These are phyloP conservation scores for Lepetodrilus schrolli DNA, from an alignment of 2,888 invertebrate genomes.

Conservation along the genomic window DNA sequence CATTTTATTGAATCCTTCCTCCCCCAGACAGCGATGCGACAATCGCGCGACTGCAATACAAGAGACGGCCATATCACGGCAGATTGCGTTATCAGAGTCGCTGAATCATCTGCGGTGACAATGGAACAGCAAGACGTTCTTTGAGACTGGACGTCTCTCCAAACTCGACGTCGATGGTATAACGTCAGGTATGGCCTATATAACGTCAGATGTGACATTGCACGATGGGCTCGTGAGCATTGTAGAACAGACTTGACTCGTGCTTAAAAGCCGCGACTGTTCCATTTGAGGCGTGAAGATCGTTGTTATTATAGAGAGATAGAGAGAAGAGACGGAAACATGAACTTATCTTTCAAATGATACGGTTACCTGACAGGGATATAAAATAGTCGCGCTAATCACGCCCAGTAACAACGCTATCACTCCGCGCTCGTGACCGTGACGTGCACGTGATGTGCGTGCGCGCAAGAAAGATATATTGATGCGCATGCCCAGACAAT, in stretches of 20 bases:
- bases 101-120: background rate
- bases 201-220: slow-evolving; percentile 10
- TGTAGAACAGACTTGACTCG: background rate
- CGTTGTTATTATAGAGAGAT: background rate
- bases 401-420: slow-evolving; percentile 5
- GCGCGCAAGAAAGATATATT: no score
- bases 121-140: background rate
- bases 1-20: slow-evolving; percentile 15
- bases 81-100: background rate
- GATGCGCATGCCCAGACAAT: no score
- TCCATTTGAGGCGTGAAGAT: background rate
- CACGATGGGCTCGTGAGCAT: background rate
- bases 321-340: background rate
- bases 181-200: background rate
- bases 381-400: background rate
- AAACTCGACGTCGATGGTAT: background rate
- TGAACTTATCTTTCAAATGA: background rate
- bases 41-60: background rate
- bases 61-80: background rate
- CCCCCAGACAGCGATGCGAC: background rate
- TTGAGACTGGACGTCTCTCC: background rate
- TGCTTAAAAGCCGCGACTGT: background rate
- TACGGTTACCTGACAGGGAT: background rate
- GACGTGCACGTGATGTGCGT: slow-evolving; percentile 3
- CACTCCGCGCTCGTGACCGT: background rate